Evolutionary conservation across 2,888 invertebrate genomes (phyloP).

Genomic region (Philereme vetulata): DNA sequence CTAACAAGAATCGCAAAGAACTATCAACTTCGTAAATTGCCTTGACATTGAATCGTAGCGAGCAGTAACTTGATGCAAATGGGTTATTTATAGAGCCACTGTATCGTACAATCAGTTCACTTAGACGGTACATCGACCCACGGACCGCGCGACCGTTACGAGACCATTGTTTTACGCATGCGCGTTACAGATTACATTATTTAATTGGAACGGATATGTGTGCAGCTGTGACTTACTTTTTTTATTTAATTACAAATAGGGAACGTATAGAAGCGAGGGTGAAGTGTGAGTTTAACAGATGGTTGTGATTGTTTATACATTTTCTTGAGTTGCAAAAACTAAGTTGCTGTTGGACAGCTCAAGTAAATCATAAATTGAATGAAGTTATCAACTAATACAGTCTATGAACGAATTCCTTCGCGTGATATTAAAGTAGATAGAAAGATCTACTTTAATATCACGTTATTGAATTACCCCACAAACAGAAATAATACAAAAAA

Average conservation of each 20-base stretch:
- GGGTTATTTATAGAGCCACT: slow-evolving; percentile 23
- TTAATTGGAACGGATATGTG: slow-evolving; percentile 18
- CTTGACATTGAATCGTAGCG: slow-evolving; percentile 18
- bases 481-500: too few relatives aligned
- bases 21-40: slow-evolving; percentile 8
- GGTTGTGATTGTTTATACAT: background rate
- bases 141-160: slow-evolving; percentile 13
- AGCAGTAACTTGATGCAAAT: slow-evolving; percentile 22
- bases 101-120: slow-evolving; percentile 10
- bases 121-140: slow-evolving; percentile 14
- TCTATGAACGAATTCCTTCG: too few relatives aligned
- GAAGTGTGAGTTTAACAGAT: background rate
- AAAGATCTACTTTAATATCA: too few relatives aligned
- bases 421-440: too few relatives aligned
- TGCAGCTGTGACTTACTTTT: too few relatives aligned
- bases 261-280: background rate
- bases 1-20: background rate
- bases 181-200: slow-evolving; percentile 14
- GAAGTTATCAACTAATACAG: too few relatives aligned
- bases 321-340: too few relatives aligned
- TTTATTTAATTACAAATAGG: background rate
- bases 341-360: too few relatives aligned
- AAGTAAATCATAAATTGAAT: too few relatives aligned
- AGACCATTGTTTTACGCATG: slow-evolving; percentile 18
- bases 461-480: too few relatives aligned